Conservation (phyloP, 1,140 invertebrate genomes). For the Drosophila busckii region DNA sequence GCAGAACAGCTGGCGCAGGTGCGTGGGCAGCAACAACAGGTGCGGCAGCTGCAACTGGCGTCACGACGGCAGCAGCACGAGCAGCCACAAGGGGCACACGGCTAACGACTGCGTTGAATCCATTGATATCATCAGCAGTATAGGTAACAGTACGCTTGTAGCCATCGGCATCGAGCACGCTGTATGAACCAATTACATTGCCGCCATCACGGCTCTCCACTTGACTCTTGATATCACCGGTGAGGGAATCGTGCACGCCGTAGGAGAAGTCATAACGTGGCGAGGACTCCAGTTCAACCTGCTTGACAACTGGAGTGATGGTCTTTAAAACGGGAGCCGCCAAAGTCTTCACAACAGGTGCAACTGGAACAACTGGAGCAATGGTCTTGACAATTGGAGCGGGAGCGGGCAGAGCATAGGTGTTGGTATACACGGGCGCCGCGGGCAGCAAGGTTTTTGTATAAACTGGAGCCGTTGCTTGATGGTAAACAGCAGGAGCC, state of each 20-base stretch:
- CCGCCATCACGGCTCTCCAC: constrained; percentile 81
- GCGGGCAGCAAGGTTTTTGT: constrained; percentile 38
- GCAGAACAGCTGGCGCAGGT: constrained; percentile 27
- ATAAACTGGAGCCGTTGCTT: constrained; percentile 34
- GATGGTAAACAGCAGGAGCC: constrained; percentile 53
- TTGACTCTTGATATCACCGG: constrained; percentile 82
- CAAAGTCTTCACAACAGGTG: constrained; percentile 13
- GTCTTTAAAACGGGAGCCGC: constrained; percentile 32
- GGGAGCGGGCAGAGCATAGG: constrained; percentile 39
- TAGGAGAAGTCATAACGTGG: constrained; percentile 80
- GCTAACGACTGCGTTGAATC: constrained; percentile 80
- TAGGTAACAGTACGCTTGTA: constrained; percentile 81
- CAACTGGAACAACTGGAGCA: constrained; percentile 29
- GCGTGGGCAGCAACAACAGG: constrained; percentile 15
- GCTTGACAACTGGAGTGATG: constrained; percentile 44
- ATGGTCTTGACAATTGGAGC: constrained; percentile 38
- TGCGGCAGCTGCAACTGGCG: constrained; percentile 28
- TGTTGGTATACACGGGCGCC: constrained; percentile 46
- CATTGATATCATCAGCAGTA: constrained; percentile 80
- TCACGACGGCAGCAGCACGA: constrained; percentile 34
- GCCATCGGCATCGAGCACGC: constrained; percentile 82
- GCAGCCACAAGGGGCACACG: constrained; percentile 76
- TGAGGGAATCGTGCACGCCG: constrained; percentile 80
- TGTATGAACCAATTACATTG: constrained; percentile 80
- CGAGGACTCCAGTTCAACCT: constrained; percentile 55